A percentile compares a stretch with the other conserved stretches of the same genome.
These are phyloP conservation scores for Silurus meridionalis DNA, from an alignment of 2,113 vertebrate species.

Conservation along the genomic window DNA sequence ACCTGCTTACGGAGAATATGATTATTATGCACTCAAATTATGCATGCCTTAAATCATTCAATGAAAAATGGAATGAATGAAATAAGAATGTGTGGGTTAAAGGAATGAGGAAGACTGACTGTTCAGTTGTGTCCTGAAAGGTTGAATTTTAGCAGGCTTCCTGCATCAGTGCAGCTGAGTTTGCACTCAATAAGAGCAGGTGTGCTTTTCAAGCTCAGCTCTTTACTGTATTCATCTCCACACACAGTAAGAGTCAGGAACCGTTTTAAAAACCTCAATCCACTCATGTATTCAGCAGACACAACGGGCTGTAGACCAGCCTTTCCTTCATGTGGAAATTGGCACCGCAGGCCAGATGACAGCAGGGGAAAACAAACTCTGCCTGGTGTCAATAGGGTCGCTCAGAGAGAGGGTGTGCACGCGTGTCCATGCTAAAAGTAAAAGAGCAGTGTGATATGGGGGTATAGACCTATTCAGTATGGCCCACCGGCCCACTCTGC, in stretches of 20 bases:
- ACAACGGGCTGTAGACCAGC: not conserved
- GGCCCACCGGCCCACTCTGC: not conserved
- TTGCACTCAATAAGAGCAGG: conserved; percentile 40
- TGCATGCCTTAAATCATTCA: not conserved
- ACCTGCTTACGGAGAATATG: no score
- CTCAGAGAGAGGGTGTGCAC: not conserved
- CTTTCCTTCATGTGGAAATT: conserved; percentile 15
- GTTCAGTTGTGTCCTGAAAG: not conserved
- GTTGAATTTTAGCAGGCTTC: not conserved
- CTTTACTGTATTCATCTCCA: conserved; percentile 20
- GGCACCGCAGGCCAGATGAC: not conserved
- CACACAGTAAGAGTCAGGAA: not conserved
- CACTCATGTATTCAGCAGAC: conserved; percentile 8
- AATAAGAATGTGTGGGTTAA: not conserved
- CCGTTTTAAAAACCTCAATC: conserved; percentile 7
- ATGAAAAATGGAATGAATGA: not conserved
- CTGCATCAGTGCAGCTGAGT: conserved; percentile 12
- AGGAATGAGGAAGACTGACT: not conserved
- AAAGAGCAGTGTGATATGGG: conserved; percentile 48
- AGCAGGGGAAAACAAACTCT: not conserved
- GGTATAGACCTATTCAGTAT: conserved; percentile 2
- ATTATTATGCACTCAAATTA: not conserved
- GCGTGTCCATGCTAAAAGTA: conserved; percentile 53
- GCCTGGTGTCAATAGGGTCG: not conserved
- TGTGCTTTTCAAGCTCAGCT: conserved; percentile 38